Percentiles rank a stretch among this genome's conserved stretches.
Conservation (phyloP, 2,113 vertebrate genomes). For the Hoplias malabaricus region DNA sequence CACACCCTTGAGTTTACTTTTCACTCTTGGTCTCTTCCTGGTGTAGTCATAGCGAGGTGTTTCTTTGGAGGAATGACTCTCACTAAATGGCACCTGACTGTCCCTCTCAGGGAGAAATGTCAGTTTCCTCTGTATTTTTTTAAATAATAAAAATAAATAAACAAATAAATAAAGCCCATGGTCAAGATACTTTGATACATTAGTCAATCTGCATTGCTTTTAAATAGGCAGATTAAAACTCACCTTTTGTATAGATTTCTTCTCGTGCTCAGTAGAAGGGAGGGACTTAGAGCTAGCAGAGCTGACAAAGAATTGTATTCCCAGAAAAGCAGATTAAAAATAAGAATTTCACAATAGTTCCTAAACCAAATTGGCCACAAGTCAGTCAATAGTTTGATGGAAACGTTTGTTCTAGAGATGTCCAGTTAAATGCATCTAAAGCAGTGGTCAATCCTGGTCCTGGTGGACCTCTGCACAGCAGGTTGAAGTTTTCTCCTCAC, state of each 20-base stretch:
- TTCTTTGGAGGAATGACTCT: not conserved
- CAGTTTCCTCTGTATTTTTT: slow-evolving; percentile 33
- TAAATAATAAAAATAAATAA: not conserved
- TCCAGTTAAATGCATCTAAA: too few species aligned
- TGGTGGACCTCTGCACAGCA: too few species aligned
- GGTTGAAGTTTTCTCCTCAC: too few species aligned
- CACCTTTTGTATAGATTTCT: slow-evolving; percentile 40
- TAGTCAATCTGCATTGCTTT: not conserved
- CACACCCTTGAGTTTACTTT: slow-evolving; percentile 47
- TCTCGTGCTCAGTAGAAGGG: not conserved
- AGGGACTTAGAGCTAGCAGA: slow-evolving; percentile 46
- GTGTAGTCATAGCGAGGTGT: slow-evolving; percentile 32
- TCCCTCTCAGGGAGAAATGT: slow-evolving; percentile 20
- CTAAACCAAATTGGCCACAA: too few species aligned
- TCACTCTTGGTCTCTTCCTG: slow-evolving; percentile 42
- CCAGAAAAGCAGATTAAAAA: too few species aligned
- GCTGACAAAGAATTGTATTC: not conserved
- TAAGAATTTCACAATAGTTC: too few species aligned
- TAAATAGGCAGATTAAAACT: not conserved
- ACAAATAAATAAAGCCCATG: not conserved
- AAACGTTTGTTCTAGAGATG: too few species aligned
- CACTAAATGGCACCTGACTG: not conserved
- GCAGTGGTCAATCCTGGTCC: too few species aligned
- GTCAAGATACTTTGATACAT: not conserved
- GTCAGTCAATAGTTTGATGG: too few species aligned